Base-by-base conservation (phyloP, 1,140 invertebrate genomes). In the Hyposmocoma kahamanoa region DNA sequence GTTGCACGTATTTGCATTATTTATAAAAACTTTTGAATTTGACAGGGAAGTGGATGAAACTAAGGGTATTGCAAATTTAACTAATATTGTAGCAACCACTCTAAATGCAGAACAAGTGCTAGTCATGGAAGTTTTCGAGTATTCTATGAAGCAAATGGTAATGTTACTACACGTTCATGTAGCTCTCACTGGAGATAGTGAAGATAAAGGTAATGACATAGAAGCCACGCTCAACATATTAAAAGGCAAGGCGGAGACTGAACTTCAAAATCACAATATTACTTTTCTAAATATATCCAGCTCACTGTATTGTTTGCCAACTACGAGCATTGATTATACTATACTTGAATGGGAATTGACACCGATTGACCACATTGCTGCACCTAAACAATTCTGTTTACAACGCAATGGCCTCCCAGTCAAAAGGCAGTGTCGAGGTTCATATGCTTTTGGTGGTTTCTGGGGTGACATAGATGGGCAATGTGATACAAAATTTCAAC, bases 311-410 rank as follows among this genome's bases (percentile, higher is more conserved):
- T 87, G 84, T 56, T 67, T 87, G 44, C 82, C 81, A 1, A 72
- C 71, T 20, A 70, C 56, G 41, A 70, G 73, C 17, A 32, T 59
- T 22, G 65, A 77, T 43, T 53, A 45, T 9, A 56, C 65, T 28
- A 34, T 13, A 38, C 59, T 87, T 6, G 65, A 84, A 46, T 87
- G 82, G 84, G 79, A 82, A 56, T 48, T 85, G 36, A 85, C 87
- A 22, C 38, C 50, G 3, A 80, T 87, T 22, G 80, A 80, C 4
- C 68, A 79, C 20, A 81, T 76, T 48, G 64, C 74, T 32, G 71
- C 87, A 5, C 82, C 87, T 4, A 72, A 72, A 45, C 75, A 88
- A 53, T 80, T 88, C 41, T 88, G 88, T 53, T 69, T 88, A 45
- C 86, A 87, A 72, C 48, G 58, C 21, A 86, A 88, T 62, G 82